Evolutionary conservation across 2,113 vertebrate genomes (phyloP), one percentile per base, ranked within the genome.

Genomic region (Oncorhynchus clarkii): DNA sequence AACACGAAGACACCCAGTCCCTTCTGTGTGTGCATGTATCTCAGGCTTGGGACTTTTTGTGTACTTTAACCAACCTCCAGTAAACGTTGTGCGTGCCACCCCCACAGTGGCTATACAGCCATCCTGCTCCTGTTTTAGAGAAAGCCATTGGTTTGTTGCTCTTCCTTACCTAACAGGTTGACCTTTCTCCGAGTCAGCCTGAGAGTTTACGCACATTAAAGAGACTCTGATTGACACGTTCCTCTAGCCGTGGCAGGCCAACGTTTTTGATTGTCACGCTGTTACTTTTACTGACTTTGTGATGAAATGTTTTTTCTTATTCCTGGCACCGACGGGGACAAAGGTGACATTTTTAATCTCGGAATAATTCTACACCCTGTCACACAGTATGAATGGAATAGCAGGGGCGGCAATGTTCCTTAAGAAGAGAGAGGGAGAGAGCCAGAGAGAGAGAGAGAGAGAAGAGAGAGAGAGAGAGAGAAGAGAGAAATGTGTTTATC

Each of bases 401-500:
- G 39, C 59, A 62, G 59, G 16, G 13, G 13, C 8, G 13, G 59
- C 1, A 62, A 62, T 22, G 59, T 57, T 57, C 20, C 54, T 18
- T 20, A 6, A 20, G 14, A 57, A 57, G 54, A 57, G 54, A 57
- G 18, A 57, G 51, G 18, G 51, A 29, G 3, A 29, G 29, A 4
- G 4, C 4, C 0, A 29, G 4, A 5, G 4, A 31, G 29, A 5
- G 31, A 34, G 31, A 31, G 4, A 31, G 29, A 31, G 29, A 29
- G 29, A 29, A 4, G 4, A 29, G 29, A 31, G 29, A 31, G 29
- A 31, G 29, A 31, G 29, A 5, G 14, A 18, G 14, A 18, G 75
- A 76, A 78, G 81, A 67, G 76, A 85, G 67, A 86, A 82, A 87
- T 86, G 84, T 86, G 82, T 88, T 87, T 86, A 89, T 90, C 86